A percentile compares a stretch with the other conserved stretches of the same genome.
These are phyloP conservation scores for Pollenia angustigena DNA, from an alignment of 2,888 invertebrate species.

Conservation along the genomic window DNA sequence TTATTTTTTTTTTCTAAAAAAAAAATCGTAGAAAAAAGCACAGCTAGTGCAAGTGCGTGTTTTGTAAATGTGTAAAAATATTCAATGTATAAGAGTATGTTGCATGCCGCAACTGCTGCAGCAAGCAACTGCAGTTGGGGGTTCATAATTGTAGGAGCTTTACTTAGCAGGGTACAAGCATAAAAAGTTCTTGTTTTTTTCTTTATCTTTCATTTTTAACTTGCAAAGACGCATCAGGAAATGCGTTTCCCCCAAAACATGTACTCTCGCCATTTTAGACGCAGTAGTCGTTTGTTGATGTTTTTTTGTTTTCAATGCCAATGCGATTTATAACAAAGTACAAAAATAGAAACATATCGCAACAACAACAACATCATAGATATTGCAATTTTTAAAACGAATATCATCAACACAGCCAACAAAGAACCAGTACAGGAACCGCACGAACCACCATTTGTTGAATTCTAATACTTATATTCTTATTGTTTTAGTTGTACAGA, in stretches of 20 bases:
- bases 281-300: not conserved
- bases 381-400: constrained; percentile 34
- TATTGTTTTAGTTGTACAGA: not conserved
- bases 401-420: constrained; percentile 31
- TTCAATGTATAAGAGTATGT: constrained; percentile 24
- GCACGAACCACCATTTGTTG: constrained; percentile 66
- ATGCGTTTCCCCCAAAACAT: constrained; percentile 72
- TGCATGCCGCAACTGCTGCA: constrained; percentile 39
- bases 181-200: constrained; percentile 26
- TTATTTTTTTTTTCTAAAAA: not conserved
- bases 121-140: constrained; percentile 43
- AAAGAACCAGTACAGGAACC: constrained; percentile 45
- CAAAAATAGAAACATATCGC: constrained; percentile 57
- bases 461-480: constrained; percentile 51
- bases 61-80: constrained; percentile 27
- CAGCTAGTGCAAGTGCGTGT: constrained; percentile 48
- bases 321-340: constrained; percentile 66
- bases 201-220: constrained; percentile 23
- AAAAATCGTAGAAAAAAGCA: constrained; percentile 31
- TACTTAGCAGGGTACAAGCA: not conserved
- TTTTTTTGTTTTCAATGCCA: constrained; percentile 72
- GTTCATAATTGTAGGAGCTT: constrained; percentile 56
- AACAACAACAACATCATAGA: constrained; percentile 35
- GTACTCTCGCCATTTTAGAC: constrained; percentile 12
- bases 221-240: constrained; percentile 69